Percentiles rank a stretch among this genome's conserved stretches.
These are phyloP conservation scores for Darevskia mixta DNA, from an alignment of 2,797 vertebrate species.

Conservation along the genomic window DNA sequence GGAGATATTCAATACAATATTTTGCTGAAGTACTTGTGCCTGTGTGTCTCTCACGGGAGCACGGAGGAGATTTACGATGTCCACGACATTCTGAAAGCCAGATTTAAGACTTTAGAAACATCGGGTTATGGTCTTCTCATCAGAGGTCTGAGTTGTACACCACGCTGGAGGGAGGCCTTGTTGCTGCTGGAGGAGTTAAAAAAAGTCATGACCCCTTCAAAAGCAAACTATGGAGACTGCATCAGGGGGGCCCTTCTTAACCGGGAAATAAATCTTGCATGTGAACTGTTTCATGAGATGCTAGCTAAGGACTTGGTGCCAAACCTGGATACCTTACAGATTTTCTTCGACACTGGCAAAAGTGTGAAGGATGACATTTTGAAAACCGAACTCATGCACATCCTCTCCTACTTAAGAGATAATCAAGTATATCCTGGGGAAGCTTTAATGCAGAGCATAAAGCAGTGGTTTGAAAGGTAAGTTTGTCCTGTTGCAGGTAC, in stretches of 20 bases:
- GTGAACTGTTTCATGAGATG: slow-evolving; percentile 87
- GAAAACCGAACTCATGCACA: slow-evolving; percentile 79
- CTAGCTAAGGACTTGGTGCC: slow-evolving; percentile 80
- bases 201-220: slow-evolving; percentile 82
- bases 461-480: slow-evolving; percentile 94
- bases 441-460: slow-evolving; percentile 84
- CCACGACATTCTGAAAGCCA: slow-evolving; percentile 88
- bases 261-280: slow-evolving; percentile 80
- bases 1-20: slow-evolving; percentile 86
- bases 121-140: slow-evolving; percentile 88
- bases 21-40: slow-evolving; percentile 86
- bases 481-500: slow-evolving; percentile 7
- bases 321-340: slow-evolving; percentile 82
- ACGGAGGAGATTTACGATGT: slow-evolving; percentile 86
- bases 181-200: slow-evolving; percentile 84
- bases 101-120: slow-evolving; percentile 85
- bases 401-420: slow-evolving; percentile 89
- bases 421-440: slow-evolving; percentile 90
- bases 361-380: slow-evolving; percentile 63
- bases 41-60: slow-evolving; percentile 86
- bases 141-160: slow-evolving; percentile 84
- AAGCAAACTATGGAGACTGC: slow-evolving; percentile 84
- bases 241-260: slow-evolving; percentile 85
- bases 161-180: slow-evolving; percentile 86
- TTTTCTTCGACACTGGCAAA: slow-evolving; percentile 83